Evolutionary conservation across 2,797 vertebrate genomes (phyloP), one percentile per base, ranked within the genome.

Genomic region (Champsocephalus esox): DNA sequence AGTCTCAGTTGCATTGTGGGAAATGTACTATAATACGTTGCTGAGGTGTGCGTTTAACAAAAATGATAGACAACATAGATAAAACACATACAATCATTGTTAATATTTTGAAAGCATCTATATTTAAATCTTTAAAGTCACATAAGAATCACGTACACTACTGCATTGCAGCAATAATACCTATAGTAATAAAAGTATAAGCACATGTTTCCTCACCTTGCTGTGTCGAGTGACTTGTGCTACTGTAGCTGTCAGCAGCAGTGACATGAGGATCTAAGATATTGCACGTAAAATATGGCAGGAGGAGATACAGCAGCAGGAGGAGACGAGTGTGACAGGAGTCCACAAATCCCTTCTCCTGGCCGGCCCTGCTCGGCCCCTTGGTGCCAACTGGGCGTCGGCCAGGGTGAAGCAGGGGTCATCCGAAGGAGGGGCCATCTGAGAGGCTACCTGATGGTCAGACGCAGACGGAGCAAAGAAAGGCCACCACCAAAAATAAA

Each of bases 301-400:
- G 46, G 38, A 59, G 32, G 79, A 58, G 70, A 57, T 61, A 45
- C 59, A 81, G 75, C 59, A 81, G 75, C 83, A 74, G 73, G 80
- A 64, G 73, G 54, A 54, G 66, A 48, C 52, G 69, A 78, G 70
- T 70, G 66, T 80, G 73, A 82, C 83, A 78, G 79, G 76, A 90
- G 86, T 69, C 79, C 86, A 87, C 87, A 90, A 91, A 91, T 92
- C 85, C 89, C 87, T 82, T 85, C 73, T 77, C 83, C 82, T 90
- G 86, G 86, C 89, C 66, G 77, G 85, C 82, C 86, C 87, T 77
- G 88, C 85, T 82, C 85, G 70, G 75, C 84, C 68, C 51, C 44
- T 9, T 38, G 50, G 74, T 89, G 94, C 94, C 94, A 94, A 88
- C 88, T 95, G 93, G 93, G 84, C 85, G 70, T 49, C 43, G 56